Percentiles rank a stretch among this genome's conserved stretches.
phyloP scores from a whole-genome alignment of 2,113 vertebrate genomes.

The Smithornis capensis region DNA sequence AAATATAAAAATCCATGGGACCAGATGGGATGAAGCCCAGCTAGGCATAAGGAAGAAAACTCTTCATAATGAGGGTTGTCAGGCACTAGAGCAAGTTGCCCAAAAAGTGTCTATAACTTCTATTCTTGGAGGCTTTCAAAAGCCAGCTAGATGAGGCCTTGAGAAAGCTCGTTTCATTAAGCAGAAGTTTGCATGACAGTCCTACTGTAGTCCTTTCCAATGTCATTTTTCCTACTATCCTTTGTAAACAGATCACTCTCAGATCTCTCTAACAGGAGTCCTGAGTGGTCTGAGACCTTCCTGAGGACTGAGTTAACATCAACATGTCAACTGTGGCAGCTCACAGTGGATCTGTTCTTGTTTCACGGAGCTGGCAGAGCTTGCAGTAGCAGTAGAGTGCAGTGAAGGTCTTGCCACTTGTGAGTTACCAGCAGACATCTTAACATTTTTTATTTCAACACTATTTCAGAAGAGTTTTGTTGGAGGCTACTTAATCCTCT shows the following conservation, averaged over 20 bases:
- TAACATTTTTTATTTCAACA: constrained; percentile 34
- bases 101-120: neutral
- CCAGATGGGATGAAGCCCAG: neutral
- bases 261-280: neutral
- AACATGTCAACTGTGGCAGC: neutral
- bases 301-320: neutral
- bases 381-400: neutral
- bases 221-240: neutral
- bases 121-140: neutral
- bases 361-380: neutral
- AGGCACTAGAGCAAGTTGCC: neutral
- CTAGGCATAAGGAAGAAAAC: neutral
- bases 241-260: neutral
- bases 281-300: neutral
- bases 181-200: neutral
- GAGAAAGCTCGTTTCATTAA: neutral
- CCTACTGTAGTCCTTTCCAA: neutral
- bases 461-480: constrained; percentile 7
- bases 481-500: neutral
- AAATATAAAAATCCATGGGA: neutral
- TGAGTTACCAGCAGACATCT: neutral
- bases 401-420: neutral
- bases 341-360: neutral
- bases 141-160: neutral
- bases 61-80: neutral